Base-by-base conservation (phyloP, 1,140 invertebrate species). In the Tetramorium simillimum region DNA sequence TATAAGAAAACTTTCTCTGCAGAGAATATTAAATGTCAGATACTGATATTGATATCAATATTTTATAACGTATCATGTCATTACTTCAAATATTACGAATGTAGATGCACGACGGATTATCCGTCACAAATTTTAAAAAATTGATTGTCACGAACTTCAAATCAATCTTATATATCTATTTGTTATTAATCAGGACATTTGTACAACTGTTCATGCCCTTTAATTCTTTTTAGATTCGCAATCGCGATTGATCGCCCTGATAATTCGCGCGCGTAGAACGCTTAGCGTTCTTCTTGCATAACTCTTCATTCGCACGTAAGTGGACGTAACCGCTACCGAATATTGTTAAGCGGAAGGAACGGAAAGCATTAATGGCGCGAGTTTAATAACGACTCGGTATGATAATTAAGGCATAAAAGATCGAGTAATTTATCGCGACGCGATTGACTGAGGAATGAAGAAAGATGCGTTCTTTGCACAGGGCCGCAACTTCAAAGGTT, bases 321-420 rank as follows among this genome's bases (percentile, higher is more conserved):
- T 9, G 21, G 14, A 81, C 40, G 33, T 21, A 49, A 10, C 0
- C 9, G 86, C 91, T 86, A 88, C 75, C 89, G 88, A 86, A 62
- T 81, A 62, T 89, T 85, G 67, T 76, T 65, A 80, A 65, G 65
- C 37, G 24, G 46, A 84, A 84, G 56, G 69, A 88, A 81, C 73
- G 18, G 49, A 63, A 82, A 81, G 53, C 73, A 58, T 76, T 89
- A 85, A 84, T 58, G 91, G 81, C 86, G 84, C 75, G 56, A 85
- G 85, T 90, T 93, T 91, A 90, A 92, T 93, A 92, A 92, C 91
- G 87, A 58, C 77, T 85, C 63, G 91, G 91, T 89, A 94, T 93
- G 89, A 93, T 94, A 93, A 93, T 93, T 92, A 92, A 92, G 93
- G 91, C 89, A 93, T 92, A 92, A 93, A 92, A 92, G 92, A 93